Evolutionary conservation across 2,888 invertebrate genomes (phyloP).

Genomic region (Tiphia femorata): DNA sequence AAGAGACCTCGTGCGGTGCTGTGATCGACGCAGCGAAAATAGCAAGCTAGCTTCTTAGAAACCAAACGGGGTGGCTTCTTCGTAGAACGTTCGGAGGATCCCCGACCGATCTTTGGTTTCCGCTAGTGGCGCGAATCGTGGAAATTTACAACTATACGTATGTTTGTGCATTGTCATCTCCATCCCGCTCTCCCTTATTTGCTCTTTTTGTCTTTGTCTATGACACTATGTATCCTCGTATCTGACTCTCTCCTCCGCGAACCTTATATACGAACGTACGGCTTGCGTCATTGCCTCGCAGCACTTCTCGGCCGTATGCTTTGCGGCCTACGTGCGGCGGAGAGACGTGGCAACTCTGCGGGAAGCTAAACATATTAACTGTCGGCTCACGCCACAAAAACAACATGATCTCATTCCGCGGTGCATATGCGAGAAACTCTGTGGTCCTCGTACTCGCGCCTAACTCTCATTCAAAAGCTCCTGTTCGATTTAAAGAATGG

Average conservation of each 20-base stretch:
- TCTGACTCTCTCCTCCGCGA: conserved; percentile 15
- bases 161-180: conserved; percentile 27
- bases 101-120: conserved; percentile 34
- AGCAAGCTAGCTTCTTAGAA: conserved; percentile 39
- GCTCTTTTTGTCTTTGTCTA: too few species aligned
- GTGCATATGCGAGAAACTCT: conserved; percentile 42
- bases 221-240: not conserved
- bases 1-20: conserved; percentile 11
- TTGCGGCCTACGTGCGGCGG: conserved; percentile 50
- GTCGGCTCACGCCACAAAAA: conserved; percentile 68
- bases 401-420: conserved; percentile 68
- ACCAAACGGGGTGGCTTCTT: conserved; percentile 31
- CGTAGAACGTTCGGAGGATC: conserved; percentile 35
- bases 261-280: conserved; percentile 14
- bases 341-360: conserved; percentile 57
- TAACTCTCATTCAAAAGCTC: conserved; percentile 48
- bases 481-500: too few species aligned
- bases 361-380: conserved; percentile 68
- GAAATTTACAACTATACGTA: conserved; percentile 54
- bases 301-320: conserved; percentile 36
- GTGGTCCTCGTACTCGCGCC: conserved; percentile 24
- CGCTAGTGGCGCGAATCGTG: conserved; percentile 45
- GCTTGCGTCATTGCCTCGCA: conserved; percentile 50
- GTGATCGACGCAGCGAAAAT: conserved; percentile 37
- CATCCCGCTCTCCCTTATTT: not conserved